Base-by-base conservation (phyloP, 2,113 vertebrate species). In the Gila orcuttii region DNA sequence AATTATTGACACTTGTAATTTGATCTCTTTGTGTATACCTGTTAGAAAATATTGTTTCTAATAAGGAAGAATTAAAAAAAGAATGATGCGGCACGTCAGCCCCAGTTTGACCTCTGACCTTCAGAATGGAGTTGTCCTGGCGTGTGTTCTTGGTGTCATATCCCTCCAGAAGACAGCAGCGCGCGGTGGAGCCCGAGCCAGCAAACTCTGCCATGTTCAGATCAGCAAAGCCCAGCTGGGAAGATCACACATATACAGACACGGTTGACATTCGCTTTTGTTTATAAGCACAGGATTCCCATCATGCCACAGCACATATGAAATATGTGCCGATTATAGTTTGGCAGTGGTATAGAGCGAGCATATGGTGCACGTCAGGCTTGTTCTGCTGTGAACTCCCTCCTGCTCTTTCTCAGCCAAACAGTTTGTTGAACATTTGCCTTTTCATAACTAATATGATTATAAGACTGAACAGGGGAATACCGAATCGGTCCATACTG, bases 101-200 rank as follows among this genome's bases (percentile, higher is more conserved):
- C 25, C 71, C 25, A 2, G 23, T 55, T 75, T 85, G 84, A 59
- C 71, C 23, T 42, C 88, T 84, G 93, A 95, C 98, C 97, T 99
- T 99, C 84, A 99, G 95, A 84, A 99, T 99, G 90, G 98, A 99
- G 94, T 99, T 99, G 94, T 99, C 98, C 93, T 99, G 98, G 45
- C 98, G 95, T 0, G 97, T 99, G 89, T 99, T 97, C 94, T 98
- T 98, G 0, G 98, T 99, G 93, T 99, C 97, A 2, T 99, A 99
- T 1, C 98, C 98, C 91, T 99, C 98, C 91, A 99, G 94, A 89
- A 99, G 95, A 87, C 97, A 99, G 94, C 98, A 98, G 88, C 98
- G 97, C 36, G 94, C 97, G 0, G 96, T 96, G 92, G 96, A 98
- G 89, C 98, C 98, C 0, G 97, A 98, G 86, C 98, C 98, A 0